Evolutionary conservation across 2,888 invertebrate species (phyloP), one percentile per base, ranked within the genome.

Genomic region (Subacronicta megacephala): DNA sequence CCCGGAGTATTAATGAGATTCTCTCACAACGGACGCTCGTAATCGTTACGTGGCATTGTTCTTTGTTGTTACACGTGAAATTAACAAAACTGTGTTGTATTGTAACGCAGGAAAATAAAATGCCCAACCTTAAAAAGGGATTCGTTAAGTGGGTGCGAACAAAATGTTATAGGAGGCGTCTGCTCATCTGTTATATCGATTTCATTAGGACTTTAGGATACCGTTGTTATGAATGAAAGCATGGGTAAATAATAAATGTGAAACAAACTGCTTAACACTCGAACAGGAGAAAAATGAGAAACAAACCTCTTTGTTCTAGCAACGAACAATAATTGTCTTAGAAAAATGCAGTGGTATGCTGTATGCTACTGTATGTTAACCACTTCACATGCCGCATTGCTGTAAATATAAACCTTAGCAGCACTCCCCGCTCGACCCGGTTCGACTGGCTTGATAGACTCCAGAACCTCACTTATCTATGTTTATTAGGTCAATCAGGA

Each of bases 401-500:
- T 80, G 86, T 88, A 87, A 88, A 90, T 90, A 91, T 89, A 90
- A 86, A 85, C 78, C 61, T 56, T 66, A 70, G 72, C 62, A 78
- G 67, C 78, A 68, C 76, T 77, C 76, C 70, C 73, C 51, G 38
- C 77, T 80, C 82, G 81, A 75, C 84, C 84, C 78, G 83, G 80
- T 86, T 88, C 78, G 82, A 78, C 80, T 83, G 78, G 79, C 79
- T 81, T 89, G 91, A 91, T 90, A 82, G 82, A 87, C 81, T 84
- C 85, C 91, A 92, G 91, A 83, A 82, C 84, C 77, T 79, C 85
- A 83, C 85, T 85, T 81, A 80, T 72, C 74, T 75, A 77, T 82
- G 81, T 89, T 89, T 90, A 90, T 89, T 87, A 80, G 87, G 85
- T 86, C 89, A 80, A 89, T 87, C 87, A 88, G 89, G 88, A 91